phyloP scores from a whole-genome alignment of 2,888 invertebrate species.

The Apodemia hepburni region DNA sequence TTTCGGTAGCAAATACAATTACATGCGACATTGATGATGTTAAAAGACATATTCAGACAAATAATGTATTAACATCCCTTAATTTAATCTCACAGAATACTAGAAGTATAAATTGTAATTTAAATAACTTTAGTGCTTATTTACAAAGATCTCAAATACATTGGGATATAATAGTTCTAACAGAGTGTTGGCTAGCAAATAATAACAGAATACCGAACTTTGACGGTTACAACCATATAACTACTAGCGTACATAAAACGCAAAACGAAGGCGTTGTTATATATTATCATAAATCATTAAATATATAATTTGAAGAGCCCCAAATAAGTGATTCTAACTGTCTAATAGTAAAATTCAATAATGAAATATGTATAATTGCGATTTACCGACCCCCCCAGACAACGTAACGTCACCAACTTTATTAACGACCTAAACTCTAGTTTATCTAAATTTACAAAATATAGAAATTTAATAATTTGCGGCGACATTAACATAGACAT shows the following conservation, averaged over 20 bases:
- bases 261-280: slow-evolving; percentile 34
- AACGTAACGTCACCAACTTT: slow-evolving; percentile 21
- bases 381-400: slow-evolving; percentile 25
- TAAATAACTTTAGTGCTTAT: slow-evolving; percentile 15
- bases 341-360: slow-evolving; percentile 20
- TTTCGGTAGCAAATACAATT: not conserved
- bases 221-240: not conserved
- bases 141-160: slow-evolving; percentile 4
- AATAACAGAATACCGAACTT: not conserved
- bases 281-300: slow-evolving; percentile 26
- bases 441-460: slow-evolving; percentile 16
- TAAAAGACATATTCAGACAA: not conserved
- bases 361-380: slow-evolving; percentile 23
- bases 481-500: slow-evolving; percentile 33
- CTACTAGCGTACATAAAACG: slow-evolving; percentile 19
- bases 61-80: not conserved
- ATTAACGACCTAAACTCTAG: slow-evolving; percentile 18
- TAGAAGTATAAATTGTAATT: slow-evolving; percentile 19
- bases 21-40: slow-evolving; percentile 14
- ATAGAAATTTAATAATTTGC: slow-evolving; percentile 30
- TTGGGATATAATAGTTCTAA: slow-evolving; percentile 18
- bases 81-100: slow-evolving; percentile 22
- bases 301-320: slow-evolving; percentile 24
- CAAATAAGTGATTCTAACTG: slow-evolving; percentile 20
- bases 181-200: slow-evolving; percentile 18